Evolutionary conservation across 2,113 vertebrate species (phyloP), one percentile per base, ranked within the genome.

Genomic region (Phyllostomus hastatus): DNA sequence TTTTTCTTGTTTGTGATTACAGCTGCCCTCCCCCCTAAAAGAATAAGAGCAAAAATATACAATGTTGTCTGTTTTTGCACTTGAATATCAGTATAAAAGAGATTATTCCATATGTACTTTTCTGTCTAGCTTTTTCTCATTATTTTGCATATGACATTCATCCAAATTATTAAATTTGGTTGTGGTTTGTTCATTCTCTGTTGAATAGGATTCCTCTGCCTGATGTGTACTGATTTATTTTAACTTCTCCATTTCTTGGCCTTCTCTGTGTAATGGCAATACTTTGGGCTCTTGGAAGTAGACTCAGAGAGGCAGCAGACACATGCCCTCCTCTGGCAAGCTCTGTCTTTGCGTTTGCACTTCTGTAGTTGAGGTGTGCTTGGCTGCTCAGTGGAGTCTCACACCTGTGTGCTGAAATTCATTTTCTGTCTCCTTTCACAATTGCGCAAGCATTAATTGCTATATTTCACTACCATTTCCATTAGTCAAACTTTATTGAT

Each of bases 1-100:
- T 3, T 83, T 57, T 17, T 38, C 38, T 43, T 66, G 4, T 24
- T 41, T 2, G 6, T 72, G 0, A 48, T 4, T 35, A 86, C 2
- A 70, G 46, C 0, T 14, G 8, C 1, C 26, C 6, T 33, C 5
- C 8, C 12, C 20, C 0, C 0, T 4, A 33, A 67, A 50, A 43
- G 4, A 64, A 28, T 38, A 80, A 12, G 5, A 73, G 4, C 24
- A 61, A 52, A 50, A 17, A 35, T 41, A 26, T 59, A 41, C 31
- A 72, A 16, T 11, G 72, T 89, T 54, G 7, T 19, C 78, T 75
- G 0, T 24, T 72, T 92, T 73, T 73, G 6, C 33, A 38, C 7
- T 82, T 82, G 28, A 61, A 61, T 11, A 10, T 61, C 24, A 33
- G 35, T 59, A n/a, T 43, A 59, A 78, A 86, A 72, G 1, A 8